phyloP scores from a whole-genome alignment of 2,797 vertebrate species.

The Tachyglossus aculeatus region DNA sequence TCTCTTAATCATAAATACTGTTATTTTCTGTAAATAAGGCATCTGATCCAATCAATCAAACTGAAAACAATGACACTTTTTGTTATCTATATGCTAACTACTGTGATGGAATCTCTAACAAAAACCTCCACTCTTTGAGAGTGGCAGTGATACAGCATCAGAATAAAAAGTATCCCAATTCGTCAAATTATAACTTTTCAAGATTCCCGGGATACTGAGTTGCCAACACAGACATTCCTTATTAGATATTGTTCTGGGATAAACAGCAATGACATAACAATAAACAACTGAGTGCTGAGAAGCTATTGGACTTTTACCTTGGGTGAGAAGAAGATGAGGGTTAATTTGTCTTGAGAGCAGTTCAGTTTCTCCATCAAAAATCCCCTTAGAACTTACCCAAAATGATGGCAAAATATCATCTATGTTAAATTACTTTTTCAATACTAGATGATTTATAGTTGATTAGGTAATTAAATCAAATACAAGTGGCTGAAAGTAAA shows the following conservation, averaged over 20 bases:
- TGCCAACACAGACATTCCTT: background rate
- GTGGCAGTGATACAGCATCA: no score
- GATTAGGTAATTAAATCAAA: slow-evolving; percentile 88
- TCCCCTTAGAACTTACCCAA: slow-evolving; percentile 57
- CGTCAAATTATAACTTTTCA: background rate
- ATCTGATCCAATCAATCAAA: slow-evolving; percentile 32
- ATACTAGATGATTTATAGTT: slow-evolving; percentile 84
- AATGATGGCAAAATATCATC: slow-evolving; percentile 73
- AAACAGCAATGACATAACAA: background rate
- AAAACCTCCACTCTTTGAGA: no score
- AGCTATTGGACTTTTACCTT: background rate
- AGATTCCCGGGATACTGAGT: background rate
- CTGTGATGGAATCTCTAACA: no score
- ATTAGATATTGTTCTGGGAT: background rate
- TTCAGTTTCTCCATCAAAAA: slow-evolving; percentile 54
- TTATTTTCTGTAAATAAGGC: slow-evolving; percentile 7
- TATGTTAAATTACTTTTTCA: slow-evolving; percentile 81
- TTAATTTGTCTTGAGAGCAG: background rate
- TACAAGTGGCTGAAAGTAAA: slow-evolving; percentile 84
- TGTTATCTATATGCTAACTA: no score
- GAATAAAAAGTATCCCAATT: background rate
- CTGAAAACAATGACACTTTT: no score
- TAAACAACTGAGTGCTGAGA: slow-evolving; percentile 12
- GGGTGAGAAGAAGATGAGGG: background rate
- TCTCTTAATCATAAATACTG: slow-evolving; percentile 28